phyloP scores from a whole-genome alignment of 2,113 vertebrate species.

The Meriones unguiculatus region DNA sequence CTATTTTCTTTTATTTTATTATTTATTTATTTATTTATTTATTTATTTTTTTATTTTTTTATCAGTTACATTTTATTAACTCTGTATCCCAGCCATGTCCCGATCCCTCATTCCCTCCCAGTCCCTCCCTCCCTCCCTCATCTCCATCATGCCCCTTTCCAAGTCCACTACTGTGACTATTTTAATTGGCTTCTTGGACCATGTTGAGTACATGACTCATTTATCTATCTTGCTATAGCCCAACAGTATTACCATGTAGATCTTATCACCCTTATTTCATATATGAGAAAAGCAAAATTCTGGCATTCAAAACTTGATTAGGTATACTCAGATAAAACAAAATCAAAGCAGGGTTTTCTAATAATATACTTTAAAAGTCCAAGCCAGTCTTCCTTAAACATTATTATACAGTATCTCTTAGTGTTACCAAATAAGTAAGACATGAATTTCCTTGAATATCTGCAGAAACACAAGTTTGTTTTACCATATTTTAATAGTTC shows the following conservation, averaged over 20 bases:
- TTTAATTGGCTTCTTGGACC: not conserved
- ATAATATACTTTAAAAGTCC: not conserved
- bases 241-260: not conserved
- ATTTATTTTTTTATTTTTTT: no score
- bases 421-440: not conserved
- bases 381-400: not conserved
- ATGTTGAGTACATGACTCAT: not conserved
- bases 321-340: not conserved
- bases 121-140: no score
- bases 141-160: no score
- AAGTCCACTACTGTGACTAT: not conserved
- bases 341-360: not conserved
- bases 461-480: not conserved
- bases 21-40: no score
- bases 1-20: no score
- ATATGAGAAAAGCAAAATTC: not conserved
- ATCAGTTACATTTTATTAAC: no score
- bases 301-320: not conserved
- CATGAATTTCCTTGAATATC: not conserved
- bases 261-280: not conserved
- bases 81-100: no score
- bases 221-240: not conserved
- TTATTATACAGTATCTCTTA: not conserved
- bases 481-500: not conserved
- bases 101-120: no score